phyloP scores from a whole-genome alignment of 2,113 vertebrate species.

The Blennius ocellaris region DNA sequence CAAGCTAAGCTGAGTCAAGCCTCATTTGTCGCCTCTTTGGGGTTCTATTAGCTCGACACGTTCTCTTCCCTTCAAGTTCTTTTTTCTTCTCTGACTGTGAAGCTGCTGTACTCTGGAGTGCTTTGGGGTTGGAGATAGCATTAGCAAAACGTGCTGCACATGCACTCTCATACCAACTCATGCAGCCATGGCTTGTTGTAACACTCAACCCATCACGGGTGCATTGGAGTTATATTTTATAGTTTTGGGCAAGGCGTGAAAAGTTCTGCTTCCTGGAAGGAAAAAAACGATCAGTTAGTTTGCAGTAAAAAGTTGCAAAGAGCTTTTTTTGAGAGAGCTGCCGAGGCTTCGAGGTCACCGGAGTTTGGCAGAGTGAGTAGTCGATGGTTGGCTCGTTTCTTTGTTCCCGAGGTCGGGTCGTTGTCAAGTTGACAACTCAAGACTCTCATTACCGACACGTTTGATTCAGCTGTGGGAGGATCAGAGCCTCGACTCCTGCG shows the following conservation, averaged over 20 bases:
- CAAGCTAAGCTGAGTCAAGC: constrained; percentile 75
- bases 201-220: constrained; percentile 55
- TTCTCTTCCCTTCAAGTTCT: constrained; percentile 39
- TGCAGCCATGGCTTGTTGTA: constrained; percentile 71
- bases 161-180: constrained; percentile 73
- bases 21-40: constrained; percentile 58
- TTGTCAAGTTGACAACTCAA: constrained; percentile 49
- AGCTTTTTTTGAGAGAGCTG: constrained; percentile 43
- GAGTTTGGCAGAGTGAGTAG: constrained; percentile 38
- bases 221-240: constrained; percentile 51
- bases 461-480: constrained; percentile 56
- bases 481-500: constrained; percentile 48
- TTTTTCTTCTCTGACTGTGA: constrained; percentile 21
- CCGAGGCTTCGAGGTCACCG: constrained; percentile 37
- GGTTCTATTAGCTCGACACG: constrained; percentile 31
- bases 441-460: constrained; percentile 38
- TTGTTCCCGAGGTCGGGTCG: constrained; percentile 41
- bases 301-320: constrained; percentile 47
- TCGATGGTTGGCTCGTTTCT: constrained; percentile 22
- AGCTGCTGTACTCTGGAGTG: constrained; percentile 26
- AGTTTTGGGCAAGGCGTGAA: constrained; percentile 56
- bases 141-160: constrained; percentile 57
- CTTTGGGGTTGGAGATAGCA: constrained; percentile 33
- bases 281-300: constrained; percentile 44
- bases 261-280: constrained; percentile 45